phyloP scores from a whole-genome alignment of 2,113 vertebrate genomes.

The Baryphthengus martii region DNA sequence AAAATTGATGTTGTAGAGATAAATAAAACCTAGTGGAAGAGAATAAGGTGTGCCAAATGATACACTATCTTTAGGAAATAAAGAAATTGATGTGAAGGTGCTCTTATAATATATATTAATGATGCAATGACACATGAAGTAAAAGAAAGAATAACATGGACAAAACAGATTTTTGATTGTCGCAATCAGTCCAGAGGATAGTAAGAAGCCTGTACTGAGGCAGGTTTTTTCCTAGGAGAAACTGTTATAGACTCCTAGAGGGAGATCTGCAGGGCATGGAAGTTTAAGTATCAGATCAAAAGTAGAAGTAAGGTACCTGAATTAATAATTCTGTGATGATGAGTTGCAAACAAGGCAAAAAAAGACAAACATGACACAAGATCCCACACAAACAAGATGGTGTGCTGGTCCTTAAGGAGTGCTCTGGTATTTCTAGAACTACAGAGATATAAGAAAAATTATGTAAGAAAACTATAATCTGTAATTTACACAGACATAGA shows the following conservation, averaged over 20 bases:
- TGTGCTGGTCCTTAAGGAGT: background rate
- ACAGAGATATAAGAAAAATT: background rate
- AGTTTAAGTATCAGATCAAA: background rate
- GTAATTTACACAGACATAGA: background rate
- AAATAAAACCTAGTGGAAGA: background rate
- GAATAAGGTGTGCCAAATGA: background rate
- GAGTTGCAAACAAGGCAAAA: background rate
- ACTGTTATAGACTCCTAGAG: background rate
- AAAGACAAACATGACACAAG: background rate
- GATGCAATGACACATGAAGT: background rate
- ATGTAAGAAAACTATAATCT: background rate
- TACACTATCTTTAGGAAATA: background rate
- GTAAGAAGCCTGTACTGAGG: background rate
- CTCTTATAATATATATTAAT: background rate
- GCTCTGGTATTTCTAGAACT: background rate
- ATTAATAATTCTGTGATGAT: background rate
- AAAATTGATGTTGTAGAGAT: background rate
- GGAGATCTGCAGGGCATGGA: background rate
- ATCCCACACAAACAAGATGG: background rate
- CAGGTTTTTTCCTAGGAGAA: background rate
- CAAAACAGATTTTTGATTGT: background rate
- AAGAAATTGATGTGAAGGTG: background rate
- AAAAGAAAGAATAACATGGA: background rate
- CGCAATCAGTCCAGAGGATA: background rate
- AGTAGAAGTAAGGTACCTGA: background rate